Percentiles rank a stretch among this genome's conserved stretches.
These are phyloP conservation scores for Nothura maculosa DNA, from an alignment of 2,797 vertebrate species.

Conservation along the genomic window DNA sequence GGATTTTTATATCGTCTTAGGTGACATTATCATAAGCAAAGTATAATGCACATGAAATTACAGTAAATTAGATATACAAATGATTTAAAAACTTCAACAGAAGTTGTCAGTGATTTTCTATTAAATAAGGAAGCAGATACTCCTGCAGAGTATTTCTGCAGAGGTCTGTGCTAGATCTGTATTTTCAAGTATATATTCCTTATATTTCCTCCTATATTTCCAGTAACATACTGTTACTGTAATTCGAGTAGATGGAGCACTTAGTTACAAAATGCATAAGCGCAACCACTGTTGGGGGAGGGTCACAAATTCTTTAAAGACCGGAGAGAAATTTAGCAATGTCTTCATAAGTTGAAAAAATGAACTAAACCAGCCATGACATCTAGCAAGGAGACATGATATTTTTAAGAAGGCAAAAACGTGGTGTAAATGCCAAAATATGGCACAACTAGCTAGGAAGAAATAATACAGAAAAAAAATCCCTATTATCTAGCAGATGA, in stretches of 20 bases:
- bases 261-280: neutral
- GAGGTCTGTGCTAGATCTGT: neutral
- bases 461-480: neutral
- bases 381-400: neutral
- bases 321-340: neutral
- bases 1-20: neutral
- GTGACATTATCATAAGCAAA: neutral
- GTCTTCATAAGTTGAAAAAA: neutral
- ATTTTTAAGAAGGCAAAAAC: neutral
- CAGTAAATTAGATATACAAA: neutral
- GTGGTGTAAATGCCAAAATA: neutral
- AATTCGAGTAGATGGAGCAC: neutral
- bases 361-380: fast-evolving
- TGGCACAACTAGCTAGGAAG: neutral
- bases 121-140: neutral
- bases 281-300: neutral
- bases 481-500: neutral
- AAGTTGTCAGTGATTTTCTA: neutral
- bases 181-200: too few species aligned
- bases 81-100: neutral
- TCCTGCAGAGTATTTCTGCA: neutral
- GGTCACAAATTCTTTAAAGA: neutral
- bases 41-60: neutral
- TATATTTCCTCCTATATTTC: neutral
- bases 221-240: neutral